Evolutionary conservation across 1,140 invertebrate genomes (phyloP), one percentile per base, ranked within the genome.

Genomic region (Limonius californicus): DNA sequence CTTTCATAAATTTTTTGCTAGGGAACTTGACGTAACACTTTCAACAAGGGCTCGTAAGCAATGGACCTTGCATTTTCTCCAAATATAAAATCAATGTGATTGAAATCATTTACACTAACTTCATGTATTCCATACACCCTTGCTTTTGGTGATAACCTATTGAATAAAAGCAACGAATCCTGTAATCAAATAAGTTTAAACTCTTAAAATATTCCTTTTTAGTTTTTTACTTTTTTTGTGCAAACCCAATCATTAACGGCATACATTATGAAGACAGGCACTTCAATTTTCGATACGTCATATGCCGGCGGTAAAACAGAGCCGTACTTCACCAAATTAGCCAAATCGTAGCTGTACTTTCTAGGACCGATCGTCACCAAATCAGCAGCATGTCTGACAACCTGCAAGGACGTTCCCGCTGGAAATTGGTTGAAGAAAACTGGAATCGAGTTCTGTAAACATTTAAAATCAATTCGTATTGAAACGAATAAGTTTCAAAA

Each of bases 351-450:
- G 47, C 75, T 66, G 53, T 72, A 75, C 55, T 72, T 73, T 20
- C 71, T 19, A 57, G 75, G 75, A 32, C 70, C 62, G 3, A 66
- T 66, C 16, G 60, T 45, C 7, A 72, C 59, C 62, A 72, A 9
- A 27, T 27, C 71, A 8, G 68, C 71, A 2, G 68, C 69, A 23
- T 76, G 74, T 16, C 70, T 69, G 2, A 71, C 30, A 21, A 74
- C 64, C 53, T 73, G 72, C 1, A 76, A 59, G 0, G 71, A 66
- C 7, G 74, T 72, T 42, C 73, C 74, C 6, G 69, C 70, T 12
- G 73, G 74, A 12, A 72, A 57, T 56, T 75, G 72, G 14, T 72
- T 65, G 53, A 73, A 75, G 42, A 70, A 72, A 16, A 74, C 65
- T 9, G 73, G 74, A 39, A 69, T 58, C 9, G 63, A 69, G 53